Percentiles rank a stretch among this genome's conserved stretches.
Evolutionary conservation across 2,113 vertebrate genomes (phyloP).

Genomic region (Tupaia tana): DNA sequence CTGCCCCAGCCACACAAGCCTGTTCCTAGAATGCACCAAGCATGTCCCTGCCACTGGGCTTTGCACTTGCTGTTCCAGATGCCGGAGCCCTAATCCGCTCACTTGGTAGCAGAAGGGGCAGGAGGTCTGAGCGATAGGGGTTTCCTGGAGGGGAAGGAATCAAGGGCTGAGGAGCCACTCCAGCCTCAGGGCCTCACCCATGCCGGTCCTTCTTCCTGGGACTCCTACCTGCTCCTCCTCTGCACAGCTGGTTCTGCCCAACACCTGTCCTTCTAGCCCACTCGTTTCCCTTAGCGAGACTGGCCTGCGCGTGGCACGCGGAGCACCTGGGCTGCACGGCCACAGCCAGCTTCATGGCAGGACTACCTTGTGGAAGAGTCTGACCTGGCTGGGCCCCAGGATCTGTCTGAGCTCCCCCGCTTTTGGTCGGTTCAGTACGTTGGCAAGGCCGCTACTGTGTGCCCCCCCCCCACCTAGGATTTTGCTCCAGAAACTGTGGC

Average conservation of each 20-base stretch:
- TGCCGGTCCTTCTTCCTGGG: not conserved
- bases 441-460: too few relatives aligned
- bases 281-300: not conserved
- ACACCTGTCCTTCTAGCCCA: not conserved
- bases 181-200: not conserved
- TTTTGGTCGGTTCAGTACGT: too few relatives aligned
- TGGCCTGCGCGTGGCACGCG: accelerated
- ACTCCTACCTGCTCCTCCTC: not conserved
- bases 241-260: not conserved
- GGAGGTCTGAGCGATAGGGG: not conserved
- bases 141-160: not conserved
- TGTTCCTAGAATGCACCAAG: not conserved
- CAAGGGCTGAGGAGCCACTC: not conserved
- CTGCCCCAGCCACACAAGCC: not conserved
- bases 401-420: too few relatives aligned
- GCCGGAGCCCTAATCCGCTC: not conserved
- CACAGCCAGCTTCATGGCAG: not conserved
- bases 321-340: not conserved
- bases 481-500: too few relatives aligned
- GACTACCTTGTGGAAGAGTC: not conserved
- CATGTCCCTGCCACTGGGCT: not conserved
- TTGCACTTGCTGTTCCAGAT: not conserved
- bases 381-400: too few relatives aligned
- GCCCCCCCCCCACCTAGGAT: too few relatives aligned
- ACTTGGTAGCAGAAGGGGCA: not conserved